These are phyloP conservation scores for Xanthorhoe designata DNA, from an alignment of 2,888 invertebrate species.

Conservation along the genomic window DNA sequence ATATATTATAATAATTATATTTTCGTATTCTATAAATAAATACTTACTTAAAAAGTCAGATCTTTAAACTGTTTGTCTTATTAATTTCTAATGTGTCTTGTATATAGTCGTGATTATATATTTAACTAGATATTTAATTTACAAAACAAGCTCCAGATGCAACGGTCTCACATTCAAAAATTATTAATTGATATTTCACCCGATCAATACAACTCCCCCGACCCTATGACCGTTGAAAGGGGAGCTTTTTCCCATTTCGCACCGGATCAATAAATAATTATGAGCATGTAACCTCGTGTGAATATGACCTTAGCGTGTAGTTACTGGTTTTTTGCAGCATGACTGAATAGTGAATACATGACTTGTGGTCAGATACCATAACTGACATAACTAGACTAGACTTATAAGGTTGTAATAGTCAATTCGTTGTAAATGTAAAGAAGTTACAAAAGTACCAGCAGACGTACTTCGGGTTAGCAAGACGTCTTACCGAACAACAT, in stretches of 20 bases:
- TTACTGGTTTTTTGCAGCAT: constrained; percentile 37
- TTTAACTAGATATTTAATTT: background rate
- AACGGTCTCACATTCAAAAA: constrained; percentile 42
- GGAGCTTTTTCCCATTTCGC: constrained; percentile 66
- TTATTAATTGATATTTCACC: constrained; percentile 43
- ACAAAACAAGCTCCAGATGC: constrained; percentile 31
- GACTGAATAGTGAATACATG: constrained; percentile 30
- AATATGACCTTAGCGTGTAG: constrained; percentile 66
- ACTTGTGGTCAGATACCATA: constrained; percentile 37
- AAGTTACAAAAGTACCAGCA: too few relatives aligned
- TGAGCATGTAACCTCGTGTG: constrained; percentile 66
- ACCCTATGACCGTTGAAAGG: constrained; percentile 54
- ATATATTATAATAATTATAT: too few relatives aligned
- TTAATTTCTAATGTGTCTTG: too few relatives aligned
- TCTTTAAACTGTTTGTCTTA: too few relatives aligned
- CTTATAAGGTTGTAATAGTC: background rate
- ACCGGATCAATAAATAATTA: constrained; percentile 76
- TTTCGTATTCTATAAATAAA: too few relatives aligned
- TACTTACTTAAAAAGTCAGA: too few relatives aligned
- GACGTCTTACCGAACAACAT: too few relatives aligned
- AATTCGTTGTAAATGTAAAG: background rate
- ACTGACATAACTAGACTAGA: constrained; percentile 27
- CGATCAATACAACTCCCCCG: constrained; percentile 49
- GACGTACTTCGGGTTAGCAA: too few relatives aligned
- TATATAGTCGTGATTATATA: too few relatives aligned